Conservation (phyloP, 2,797 vertebrate species). For the Perodicticus potto region DNA sequence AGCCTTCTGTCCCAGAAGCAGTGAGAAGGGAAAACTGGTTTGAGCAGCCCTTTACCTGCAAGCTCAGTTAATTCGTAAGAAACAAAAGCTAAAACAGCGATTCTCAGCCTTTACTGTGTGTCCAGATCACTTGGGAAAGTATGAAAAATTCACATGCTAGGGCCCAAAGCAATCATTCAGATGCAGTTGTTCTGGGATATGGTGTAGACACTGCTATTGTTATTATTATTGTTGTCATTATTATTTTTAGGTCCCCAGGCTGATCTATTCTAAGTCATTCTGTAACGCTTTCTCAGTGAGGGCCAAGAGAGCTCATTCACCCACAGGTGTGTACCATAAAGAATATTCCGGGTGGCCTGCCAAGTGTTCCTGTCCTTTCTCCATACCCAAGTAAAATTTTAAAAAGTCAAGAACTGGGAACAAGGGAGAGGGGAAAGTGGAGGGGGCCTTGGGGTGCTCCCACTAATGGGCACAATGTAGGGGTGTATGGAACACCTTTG, state of each 20-base stretch:
- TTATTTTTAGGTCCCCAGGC: background rate
- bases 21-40: background rate
- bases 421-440: no score
- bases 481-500: no score
- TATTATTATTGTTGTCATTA: background rate
- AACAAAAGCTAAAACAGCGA: background rate
- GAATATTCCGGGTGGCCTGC: background rate
- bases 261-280: background rate
- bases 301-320: background rate
- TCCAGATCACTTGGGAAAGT: background rate
- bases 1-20: background rate
- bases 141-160: background rate
- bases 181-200: background rate
- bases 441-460: no score
- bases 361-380: background rate
- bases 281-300: background rate
- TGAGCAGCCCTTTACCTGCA: background rate
- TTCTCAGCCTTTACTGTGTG: background rate
- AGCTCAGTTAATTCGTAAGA: background rate
- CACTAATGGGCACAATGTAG: no score
- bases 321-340: background rate
- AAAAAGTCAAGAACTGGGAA: background rate
- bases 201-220: background rate
- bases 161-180: background rate
- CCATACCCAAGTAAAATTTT: background rate